Evolutionary conservation across 2,888 invertebrate species (phyloP).

Genomic region (Tineola bisselliella): DNA sequence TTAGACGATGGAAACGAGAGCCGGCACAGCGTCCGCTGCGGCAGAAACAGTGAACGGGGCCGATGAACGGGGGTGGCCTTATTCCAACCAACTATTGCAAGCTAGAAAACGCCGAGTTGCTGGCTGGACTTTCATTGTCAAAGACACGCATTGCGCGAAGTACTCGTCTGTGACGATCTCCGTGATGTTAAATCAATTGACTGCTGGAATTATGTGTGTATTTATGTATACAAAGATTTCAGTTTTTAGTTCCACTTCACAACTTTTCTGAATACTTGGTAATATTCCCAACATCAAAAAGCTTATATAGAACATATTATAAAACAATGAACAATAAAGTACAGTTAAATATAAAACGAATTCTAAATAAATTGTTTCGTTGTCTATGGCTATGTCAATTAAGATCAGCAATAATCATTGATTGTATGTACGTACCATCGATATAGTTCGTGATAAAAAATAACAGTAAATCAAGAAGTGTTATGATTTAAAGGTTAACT

Average conservation of each 20-base stretch:
- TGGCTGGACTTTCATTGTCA: constrained; percentile 56
- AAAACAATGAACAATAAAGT: not conserved
- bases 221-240: not conserved
- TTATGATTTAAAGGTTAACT: not conserved
- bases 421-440: not conserved
- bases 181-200: constrained; percentile 3
- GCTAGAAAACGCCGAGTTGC: constrained; percentile 43
- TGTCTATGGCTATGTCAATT: not conserved
- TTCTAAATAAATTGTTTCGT: not conserved
- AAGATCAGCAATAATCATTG: not conserved
- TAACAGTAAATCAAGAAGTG: not conserved
- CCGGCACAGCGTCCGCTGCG: constrained; percentile 18
- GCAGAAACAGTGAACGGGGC: constrained; percentile 57
- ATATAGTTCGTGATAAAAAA: not conserved
- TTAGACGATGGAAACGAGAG: constrained; percentile 22
- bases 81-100: constrained; percentile 58
- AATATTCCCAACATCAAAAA: not conserved
- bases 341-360: not conserved
- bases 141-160: constrained; percentile 5
- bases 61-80: constrained; percentile 64
- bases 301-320: not conserved
- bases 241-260: not conserved
- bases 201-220: not conserved
- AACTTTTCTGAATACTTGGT: not conserved
- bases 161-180: constrained; percentile 10